A percentile compares a stretch with the other conserved stretches of the same genome.
Conservation (phyloP, 2,113 vertebrate species). For the Gorsachius goisagi region DNA sequence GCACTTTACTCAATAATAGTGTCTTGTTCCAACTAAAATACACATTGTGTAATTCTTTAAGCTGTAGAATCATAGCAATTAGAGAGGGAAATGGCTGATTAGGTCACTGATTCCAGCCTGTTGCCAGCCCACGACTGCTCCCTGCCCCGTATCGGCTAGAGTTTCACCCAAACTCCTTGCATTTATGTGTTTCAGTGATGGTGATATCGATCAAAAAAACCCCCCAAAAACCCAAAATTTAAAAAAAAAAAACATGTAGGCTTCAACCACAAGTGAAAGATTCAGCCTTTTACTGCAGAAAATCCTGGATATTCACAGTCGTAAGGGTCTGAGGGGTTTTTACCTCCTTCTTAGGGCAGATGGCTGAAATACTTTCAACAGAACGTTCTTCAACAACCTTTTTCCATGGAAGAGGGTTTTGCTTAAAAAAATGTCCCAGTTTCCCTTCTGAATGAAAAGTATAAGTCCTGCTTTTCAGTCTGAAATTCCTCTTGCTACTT, state of each 20-base stretch:
- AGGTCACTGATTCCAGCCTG: conserved; percentile 24
- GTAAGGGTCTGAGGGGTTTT: not conserved
- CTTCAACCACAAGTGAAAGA: not conserved
- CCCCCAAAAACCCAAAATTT: not conserved
- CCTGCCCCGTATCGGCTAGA: not conserved
- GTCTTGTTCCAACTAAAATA: conserved; percentile 62
- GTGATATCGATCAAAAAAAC: not conserved
- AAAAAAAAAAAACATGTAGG: no score
- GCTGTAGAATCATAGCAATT: conserved; percentile 44
- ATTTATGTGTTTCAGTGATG: not conserved
- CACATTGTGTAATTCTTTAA: conserved; percentile 13
- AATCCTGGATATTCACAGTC: not conserved
- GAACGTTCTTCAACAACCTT: not conserved
- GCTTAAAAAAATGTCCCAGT: not conserved
- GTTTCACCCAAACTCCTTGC: not conserved
- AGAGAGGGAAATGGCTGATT: conserved; percentile 39
- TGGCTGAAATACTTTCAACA: not conserved
- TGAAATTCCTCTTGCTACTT: not conserved
- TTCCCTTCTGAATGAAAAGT: not conserved
- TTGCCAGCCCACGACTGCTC: not conserved
- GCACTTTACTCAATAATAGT: conserved; percentile 60
- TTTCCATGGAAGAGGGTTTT: not conserved
- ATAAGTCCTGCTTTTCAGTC: not conserved
- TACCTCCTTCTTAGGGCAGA: not conserved
- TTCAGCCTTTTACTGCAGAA: not conserved